phyloP scores from a whole-genome alignment of 2,888 invertebrate genomes.

The Tortricodes alternella region DNA sequence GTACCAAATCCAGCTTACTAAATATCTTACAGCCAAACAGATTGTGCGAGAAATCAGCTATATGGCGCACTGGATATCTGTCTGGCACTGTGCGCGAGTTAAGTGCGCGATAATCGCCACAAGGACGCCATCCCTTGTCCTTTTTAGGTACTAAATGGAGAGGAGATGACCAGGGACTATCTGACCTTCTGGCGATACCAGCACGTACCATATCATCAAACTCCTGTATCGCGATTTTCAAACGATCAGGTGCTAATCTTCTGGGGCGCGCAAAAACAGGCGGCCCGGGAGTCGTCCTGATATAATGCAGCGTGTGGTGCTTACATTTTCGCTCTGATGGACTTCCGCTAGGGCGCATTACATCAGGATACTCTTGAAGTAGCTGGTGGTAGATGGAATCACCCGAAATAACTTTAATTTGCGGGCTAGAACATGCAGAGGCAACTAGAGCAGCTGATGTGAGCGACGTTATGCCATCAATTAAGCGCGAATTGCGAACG shows the following conservation, averaged over 20 bases:
- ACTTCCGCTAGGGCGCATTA: neutral
- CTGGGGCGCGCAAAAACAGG: conserved; percentile 32
- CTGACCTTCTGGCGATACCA: conserved; percentile 31
- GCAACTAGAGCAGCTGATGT: neutral
- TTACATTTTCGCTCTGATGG: neutral
- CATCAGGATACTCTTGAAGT: neutral
- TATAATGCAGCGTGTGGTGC: neutral
- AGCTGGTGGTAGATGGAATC: neutral
- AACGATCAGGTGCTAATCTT: conserved; percentile 32
- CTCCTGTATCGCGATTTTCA: conserved; percentile 30
- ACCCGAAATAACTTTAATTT: too few species aligned
- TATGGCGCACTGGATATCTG: neutral
- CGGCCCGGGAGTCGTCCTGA: conserved; percentile 20
- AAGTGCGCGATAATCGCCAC: neutral
- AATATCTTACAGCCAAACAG: neutral
- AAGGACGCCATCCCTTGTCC: conserved; percentile 3
- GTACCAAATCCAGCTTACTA: neutral
- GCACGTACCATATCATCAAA: conserved; percentile 31
- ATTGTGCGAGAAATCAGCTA: conserved; percentile 6
- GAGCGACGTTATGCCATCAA: conserved; percentile 17
- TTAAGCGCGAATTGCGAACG: conserved; percentile 21
- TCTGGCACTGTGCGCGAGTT: neutral
- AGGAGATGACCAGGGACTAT: conserved; percentile 18
- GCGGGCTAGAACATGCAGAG: neutral
- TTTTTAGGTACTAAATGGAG: neutral